Percentiles rank a stretch among this genome's conserved stretches.
These are phyloP conservation scores for Amblyopsis rosae DNA, from an alignment of 2,113 vertebrate species.

Conservation along the genomic window DNA sequence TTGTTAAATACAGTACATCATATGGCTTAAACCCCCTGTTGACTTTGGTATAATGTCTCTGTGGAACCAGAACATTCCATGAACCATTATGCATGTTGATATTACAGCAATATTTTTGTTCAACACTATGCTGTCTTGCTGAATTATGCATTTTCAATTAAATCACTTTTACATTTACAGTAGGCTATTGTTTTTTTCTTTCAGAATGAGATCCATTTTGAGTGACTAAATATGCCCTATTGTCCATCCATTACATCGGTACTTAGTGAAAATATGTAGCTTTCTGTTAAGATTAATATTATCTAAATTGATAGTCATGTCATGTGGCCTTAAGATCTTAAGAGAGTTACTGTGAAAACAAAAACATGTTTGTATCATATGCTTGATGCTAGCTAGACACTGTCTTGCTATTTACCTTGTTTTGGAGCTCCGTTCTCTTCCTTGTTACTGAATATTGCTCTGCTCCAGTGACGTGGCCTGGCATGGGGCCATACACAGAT, in stretches of 20 bases:
- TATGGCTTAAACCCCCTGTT: conserved; percentile 4
- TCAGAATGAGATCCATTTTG: too few relatives aligned
- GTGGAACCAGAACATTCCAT: conserved; percentile 29
- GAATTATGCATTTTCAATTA: background rate
- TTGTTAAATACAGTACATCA: conserved; percentile 19
- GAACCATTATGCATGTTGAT: background rate
- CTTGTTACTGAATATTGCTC: conserved; percentile 30
- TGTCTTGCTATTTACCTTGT: too few relatives aligned
- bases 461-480: conserved; percentile 47
- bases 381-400: too few relatives aligned
- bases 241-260: too few relatives aligned
- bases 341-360: too few relatives aligned
- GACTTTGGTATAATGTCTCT: conserved; percentile 15
- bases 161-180: background rate
- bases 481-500: conserved; percentile 55
- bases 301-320: too few relatives aligned
- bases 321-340: too few relatives aligned
- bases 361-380: too few relatives aligned
- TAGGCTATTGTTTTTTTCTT: background rate
- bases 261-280: too few relatives aligned
- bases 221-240: too few relatives aligned
- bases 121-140: background rate
- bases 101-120: background rate
- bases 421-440: conserved; percentile 6
- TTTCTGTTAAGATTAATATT: too few relatives aligned